These are phyloP conservation scores for Canis aureus DNA, from an alignment of 2,113 vertebrate genomes.

Conservation along the genomic window DNA sequence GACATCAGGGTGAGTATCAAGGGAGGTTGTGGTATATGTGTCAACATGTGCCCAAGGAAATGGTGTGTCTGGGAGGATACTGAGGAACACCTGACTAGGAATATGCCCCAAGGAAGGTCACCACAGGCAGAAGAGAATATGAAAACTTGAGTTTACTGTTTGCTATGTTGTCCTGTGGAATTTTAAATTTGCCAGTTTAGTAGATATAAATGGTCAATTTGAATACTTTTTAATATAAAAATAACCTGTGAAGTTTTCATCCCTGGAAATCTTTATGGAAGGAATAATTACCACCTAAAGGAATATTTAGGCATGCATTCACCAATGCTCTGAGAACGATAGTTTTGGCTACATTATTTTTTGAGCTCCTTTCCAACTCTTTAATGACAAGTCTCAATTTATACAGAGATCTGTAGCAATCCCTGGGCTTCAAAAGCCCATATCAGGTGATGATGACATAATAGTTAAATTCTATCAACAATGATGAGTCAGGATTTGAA, in stretches of 20 bases:
- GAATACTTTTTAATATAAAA: constrained; percentile 35
- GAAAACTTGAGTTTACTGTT: not conserved
- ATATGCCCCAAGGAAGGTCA: not conserved
- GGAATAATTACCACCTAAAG: not conserved
- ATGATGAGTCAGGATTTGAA: constrained; percentile 52
- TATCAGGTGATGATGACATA: constrained; percentile 31
- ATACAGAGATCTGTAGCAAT: constrained; percentile 34
- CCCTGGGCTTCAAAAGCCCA: not conserved
- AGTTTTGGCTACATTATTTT: not conserved
- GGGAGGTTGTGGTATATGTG: not conserved
- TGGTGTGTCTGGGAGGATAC: not conserved
- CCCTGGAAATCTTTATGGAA: not conserved
- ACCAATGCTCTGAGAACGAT: not conserved
- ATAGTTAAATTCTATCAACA: constrained; percentile 24
- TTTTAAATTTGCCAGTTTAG: not conserved
- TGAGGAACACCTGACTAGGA: not conserved
- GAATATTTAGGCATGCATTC: not conserved
- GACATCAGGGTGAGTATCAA: not conserved
- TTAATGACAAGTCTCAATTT: constrained; percentile 29
- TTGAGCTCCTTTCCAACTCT: not conserved
- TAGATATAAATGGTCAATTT: not conserved
- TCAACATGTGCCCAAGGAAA: not conserved
- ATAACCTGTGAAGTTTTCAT: not conserved
- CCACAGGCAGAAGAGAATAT: not conserved
- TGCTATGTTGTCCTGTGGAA: not conserved